These are phyloP conservation scores for Propsilocerus akamusi DNA, from an alignment of 1,140 invertebrate genomes.

Conservation along the genomic window DNA sequence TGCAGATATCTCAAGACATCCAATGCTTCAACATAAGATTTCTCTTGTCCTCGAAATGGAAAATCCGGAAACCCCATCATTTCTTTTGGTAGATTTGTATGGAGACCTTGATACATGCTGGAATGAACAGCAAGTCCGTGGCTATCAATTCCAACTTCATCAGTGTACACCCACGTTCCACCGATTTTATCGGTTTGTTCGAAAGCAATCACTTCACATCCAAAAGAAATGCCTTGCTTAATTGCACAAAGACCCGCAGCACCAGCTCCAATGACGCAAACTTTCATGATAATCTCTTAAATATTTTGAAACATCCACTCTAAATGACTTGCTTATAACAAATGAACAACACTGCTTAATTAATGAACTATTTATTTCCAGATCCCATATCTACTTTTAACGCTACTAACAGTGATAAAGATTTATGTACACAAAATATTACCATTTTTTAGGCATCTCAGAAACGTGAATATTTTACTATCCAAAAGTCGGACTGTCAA, in stretches of 20 bases:
- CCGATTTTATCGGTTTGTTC: slow-evolving; percentile 3
- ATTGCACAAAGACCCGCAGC: slow-evolving; percentile 35
- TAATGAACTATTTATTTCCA: too few relatives aligned
- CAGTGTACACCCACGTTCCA: slow-evolving; percentile 4
- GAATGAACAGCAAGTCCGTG: slow-evolving; percentile 59
- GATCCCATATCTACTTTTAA: too few relatives aligned
- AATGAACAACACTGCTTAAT: too few relatives aligned
- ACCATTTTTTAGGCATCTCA: too few relatives aligned
- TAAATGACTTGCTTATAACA: too few relatives aligned
- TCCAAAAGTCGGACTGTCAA: too few relatives aligned
- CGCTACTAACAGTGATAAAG: too few relatives aligned
- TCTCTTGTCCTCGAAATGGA: not conserved
- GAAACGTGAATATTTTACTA: too few relatives aligned
- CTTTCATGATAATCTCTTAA: not conserved
- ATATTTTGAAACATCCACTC: too few relatives aligned
- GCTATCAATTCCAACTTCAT: slow-evolving; percentile 36
- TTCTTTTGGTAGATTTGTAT: slow-evolving; percentile 49
- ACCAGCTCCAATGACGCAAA: slow-evolving; percentile 37
- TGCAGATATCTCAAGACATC: slow-evolving; percentile 66
- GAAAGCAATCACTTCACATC: slow-evolving; percentile 8
- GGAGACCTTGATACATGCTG: slow-evolving; percentile 32
- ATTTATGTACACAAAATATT: too few relatives aligned
- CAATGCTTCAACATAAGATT: not conserved
- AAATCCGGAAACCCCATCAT: slow-evolving; percentile 29
- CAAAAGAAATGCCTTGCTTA: slow-evolving; percentile 18